Evolutionary conservation across 2,888 invertebrate genomes (phyloP), one percentile per base, ranked within the genome.

Genomic region (Clanis bilineata): DNA sequence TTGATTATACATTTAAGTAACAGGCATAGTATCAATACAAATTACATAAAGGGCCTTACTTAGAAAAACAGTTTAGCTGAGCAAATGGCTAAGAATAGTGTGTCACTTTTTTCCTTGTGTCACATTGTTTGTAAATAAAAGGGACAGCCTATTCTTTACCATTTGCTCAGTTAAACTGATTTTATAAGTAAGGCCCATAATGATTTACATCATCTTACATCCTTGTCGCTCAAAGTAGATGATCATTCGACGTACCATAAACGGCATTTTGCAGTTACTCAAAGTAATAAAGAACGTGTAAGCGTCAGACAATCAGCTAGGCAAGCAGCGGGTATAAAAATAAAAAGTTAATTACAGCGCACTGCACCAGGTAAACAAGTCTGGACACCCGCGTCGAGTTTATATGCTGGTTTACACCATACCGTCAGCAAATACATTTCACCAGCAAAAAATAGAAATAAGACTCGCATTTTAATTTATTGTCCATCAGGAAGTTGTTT

Each of bases 271-370:
- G 9, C 28, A 12, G 15, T 18, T 18, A 51, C 51, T 51, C 32
- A 10, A 32, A 51, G 51, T 28, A 51, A 51, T 32, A 51, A 51
- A 51, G 28, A 51, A 32, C 47, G 47, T 18, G 32, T 51, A 47
- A 57, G 36, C 43, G 22, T 21, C 38, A 55, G 28, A 36, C 59
- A 55, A 59, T 51, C 54, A 41, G 28, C 22, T 39, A 44, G 44
- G 12, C 39, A 18, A 10, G 45, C 10, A 45, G 51, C 55, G 59
- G 56, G 43, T 55, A 67, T 76, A 70, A 74, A 79, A 82, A 83
- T 80, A 80, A 83, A 82, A 80, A 76, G 79, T 83, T 85, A 83
- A 84, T 83, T 81, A 79, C 79, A 70, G 65, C 61, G 66, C 70
- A 68, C 66, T 70, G 70, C 69, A 70, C 73, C 76, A 79, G 79